A percentile compares a stretch with the other conserved stretches of the same genome.
phyloP scores from a whole-genome alignment of 2,113 vertebrate species.

The Sebastes schlegelii region DNA sequence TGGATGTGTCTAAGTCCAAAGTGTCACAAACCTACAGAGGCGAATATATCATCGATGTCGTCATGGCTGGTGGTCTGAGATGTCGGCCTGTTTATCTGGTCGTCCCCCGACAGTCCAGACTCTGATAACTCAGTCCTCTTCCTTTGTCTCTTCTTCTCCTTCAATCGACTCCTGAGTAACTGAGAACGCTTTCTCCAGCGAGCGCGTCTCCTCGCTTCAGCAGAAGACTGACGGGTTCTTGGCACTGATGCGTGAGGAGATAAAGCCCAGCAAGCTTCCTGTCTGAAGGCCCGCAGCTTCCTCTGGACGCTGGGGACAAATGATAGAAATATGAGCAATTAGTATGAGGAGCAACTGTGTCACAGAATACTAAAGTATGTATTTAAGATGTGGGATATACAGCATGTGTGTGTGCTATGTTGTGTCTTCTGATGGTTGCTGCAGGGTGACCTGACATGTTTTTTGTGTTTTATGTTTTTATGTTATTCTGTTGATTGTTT shows the following conservation, averaged over 20 bases:
- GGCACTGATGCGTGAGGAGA: slow-evolving; percentile 16
- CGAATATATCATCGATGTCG: slow-evolving; percentile 86
- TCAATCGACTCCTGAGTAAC: slow-evolving; percentile 9
- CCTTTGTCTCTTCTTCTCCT: slow-evolving; percentile 6
- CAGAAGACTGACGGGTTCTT: slow-evolving; percentile 8
- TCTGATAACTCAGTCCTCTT: neutral
- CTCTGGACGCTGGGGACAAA: slow-evolving; percentile 69
- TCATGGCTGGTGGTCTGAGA: slow-evolving; percentile 9
- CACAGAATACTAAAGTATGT: neutral
- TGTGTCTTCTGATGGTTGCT: too few relatives aligned
- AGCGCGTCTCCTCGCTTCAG: neutral
- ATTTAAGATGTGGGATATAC: too few relatives aligned
- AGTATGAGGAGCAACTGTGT: neutral
- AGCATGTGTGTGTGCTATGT: too few relatives aligned
- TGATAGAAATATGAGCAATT: neutral
- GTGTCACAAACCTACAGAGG: slow-evolving; percentile 74
- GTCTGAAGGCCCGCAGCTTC: slow-evolving; percentile 69
- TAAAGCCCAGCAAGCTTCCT: slow-evolving; percentile 49
- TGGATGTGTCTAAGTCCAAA: neutral
- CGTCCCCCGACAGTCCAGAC: neutral
- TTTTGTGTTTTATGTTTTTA: too few relatives aligned
- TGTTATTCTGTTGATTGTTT: too few relatives aligned
- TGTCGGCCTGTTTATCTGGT: neutral
- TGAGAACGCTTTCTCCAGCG: slow-evolving; percentile 16
- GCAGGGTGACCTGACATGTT: too few relatives aligned